Evolutionary conservation across 2,888 invertebrate genomes (phyloP), one percentile per base, ranked within the genome.

Genomic region (Sinohyriopsis cumingii): DNA sequence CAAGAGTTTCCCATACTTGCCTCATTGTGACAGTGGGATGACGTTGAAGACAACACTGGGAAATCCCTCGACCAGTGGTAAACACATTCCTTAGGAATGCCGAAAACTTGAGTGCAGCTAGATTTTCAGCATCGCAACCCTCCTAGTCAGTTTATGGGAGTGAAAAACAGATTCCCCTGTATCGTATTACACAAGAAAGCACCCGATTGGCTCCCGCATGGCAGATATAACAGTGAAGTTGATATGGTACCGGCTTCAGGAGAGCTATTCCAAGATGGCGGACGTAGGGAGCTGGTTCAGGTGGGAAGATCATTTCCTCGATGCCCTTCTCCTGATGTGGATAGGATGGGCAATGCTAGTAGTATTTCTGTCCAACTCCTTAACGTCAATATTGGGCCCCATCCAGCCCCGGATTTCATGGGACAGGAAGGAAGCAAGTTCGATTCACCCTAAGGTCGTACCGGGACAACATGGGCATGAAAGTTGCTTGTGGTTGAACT

Each of bases 231-330:
- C 88, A 68, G 76, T 83, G 67, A 80, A 80, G 79, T 84, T 89
- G 81, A 82, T 89, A 80, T 88, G 89, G 87, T 89, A 89, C 82
- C 80, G 83, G 77, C 83, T 89, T 53, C 84, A 85, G 73, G 89
- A 89, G 85, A 85, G 81, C 71, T 83, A 82, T 72, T 80, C 77
- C 81, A 88, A 87, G 80, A 86, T 88, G 87, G 87, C 85, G 82
- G 85, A 85, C 68, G 79, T 81, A 71, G 73, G 83, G 68, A 83
- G 81, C 69, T 86, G 86, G 87, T 87, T 87, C 78, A 83, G 80
- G 73, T 87, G 86, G 79, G 84, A 87, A 65, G 85, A 87, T 59
- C 86, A 89, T 78, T 81, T 89, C 68, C 77, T 89, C 78, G 89
- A 89, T 81, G 81, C 88, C 82, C 77, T 89, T 71, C 73, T 87